A percentile compares a stretch with the other conserved stretches of the same genome.
phyloP scores from a whole-genome alignment of 2,113 vertebrate genomes.

The Cyanoderma ruficeps region DNA sequence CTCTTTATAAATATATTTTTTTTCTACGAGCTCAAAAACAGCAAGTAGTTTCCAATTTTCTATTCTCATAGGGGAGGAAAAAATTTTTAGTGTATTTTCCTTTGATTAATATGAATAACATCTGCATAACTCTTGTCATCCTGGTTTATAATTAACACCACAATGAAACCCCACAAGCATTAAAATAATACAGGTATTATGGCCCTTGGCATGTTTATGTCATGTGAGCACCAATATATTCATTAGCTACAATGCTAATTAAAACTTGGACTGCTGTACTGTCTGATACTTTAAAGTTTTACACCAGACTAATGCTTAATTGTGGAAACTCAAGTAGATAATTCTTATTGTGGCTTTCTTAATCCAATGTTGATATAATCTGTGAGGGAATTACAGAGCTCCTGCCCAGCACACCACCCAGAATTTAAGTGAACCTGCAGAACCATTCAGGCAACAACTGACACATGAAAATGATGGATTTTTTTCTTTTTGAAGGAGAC shows the following conservation, averaged over 20 bases:
- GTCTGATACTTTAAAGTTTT: not conserved
- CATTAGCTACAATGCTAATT: not conserved
- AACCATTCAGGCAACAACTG: not conserved
- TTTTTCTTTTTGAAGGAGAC: not conserved
- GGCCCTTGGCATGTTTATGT: not conserved
- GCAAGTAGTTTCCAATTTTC: not conserved
- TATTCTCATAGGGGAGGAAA: accelerated
- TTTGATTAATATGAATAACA: not conserved
- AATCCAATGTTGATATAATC: not conserved
- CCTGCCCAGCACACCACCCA: not conserved
- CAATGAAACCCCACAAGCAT: not conserved
- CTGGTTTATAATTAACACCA: not conserved
- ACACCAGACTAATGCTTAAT: conserved; percentile 15
- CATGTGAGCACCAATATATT: not conserved
- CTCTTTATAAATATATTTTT: not conserved
- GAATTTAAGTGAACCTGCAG: not conserved
- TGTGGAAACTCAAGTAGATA: not conserved
- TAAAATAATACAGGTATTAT: not conserved
- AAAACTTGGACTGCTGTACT: not conserved
- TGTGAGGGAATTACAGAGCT: not conserved
- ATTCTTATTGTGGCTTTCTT: not conserved
- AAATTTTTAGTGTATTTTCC: not conserved
- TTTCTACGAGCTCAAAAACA: not conserved
- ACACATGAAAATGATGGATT: not conserved
- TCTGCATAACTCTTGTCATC: not conserved